Evolutionary conservation across 2,113 vertebrate species (phyloP).

Genomic region (Ctenodactylus gundi): DNA sequence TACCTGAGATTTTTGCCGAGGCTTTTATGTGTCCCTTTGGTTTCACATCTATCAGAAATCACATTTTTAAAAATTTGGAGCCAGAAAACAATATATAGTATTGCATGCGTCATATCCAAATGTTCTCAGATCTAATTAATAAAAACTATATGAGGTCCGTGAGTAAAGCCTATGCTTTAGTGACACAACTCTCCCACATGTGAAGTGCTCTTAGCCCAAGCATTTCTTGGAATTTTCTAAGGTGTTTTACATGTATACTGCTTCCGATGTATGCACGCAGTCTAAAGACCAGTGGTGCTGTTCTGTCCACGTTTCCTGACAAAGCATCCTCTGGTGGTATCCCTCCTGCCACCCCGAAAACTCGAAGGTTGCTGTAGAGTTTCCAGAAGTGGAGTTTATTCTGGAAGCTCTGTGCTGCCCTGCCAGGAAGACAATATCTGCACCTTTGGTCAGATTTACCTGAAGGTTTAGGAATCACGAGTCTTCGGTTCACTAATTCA

Average conservation of each 20-base stretch:
- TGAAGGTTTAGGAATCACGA: neutral
- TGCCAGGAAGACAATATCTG: neutral
- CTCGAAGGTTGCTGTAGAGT: neutral
- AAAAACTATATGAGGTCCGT: neutral
- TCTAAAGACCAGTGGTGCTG: neutral
- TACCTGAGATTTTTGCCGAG: neutral
- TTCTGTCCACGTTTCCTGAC: neutral
- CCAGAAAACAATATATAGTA: neutral
- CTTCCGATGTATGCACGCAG: neutral
- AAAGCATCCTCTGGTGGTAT: neutral
- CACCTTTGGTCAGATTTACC: too few relatives aligned
- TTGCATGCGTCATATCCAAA: neutral
- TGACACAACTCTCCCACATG: neutral
- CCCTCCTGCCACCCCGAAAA: too few relatives aligned
- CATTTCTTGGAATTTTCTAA: neutral
- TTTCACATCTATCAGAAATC: conserved; percentile 11
- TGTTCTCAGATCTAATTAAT: neutral
- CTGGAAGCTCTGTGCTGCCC: neutral
- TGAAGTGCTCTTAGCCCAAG: neutral
- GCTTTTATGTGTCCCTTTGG: neutral
- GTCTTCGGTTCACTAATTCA: neutral
- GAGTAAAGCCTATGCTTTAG: neutral
- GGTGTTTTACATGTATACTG: neutral
- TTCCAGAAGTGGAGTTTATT: neutral
- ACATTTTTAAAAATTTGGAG: neutral